phyloP scores from a whole-genome alignment of 2,113 vertebrate genomes.

The Rhabdornis inornatus region DNA sequence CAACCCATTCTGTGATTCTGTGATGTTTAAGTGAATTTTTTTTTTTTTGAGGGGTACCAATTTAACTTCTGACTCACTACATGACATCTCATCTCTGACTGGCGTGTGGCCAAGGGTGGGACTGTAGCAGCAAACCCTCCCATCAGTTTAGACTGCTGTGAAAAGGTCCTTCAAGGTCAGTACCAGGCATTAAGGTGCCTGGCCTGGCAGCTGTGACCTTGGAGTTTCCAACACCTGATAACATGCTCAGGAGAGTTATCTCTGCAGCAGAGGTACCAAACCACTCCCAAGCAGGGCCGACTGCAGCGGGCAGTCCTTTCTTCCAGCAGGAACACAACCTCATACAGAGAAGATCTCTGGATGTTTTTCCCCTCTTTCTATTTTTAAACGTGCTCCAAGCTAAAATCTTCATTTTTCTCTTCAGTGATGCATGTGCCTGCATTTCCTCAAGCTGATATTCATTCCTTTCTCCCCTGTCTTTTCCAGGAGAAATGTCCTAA shows the following conservation, averaged over 20 bases:
- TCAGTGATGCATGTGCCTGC: not conserved
- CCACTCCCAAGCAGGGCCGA: not conserved
- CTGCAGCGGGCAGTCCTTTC: not conserved
- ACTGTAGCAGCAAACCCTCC: not conserved
- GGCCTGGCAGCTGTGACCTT: not conserved
- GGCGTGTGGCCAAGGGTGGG: not conserved
- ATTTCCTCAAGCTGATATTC: not conserved
- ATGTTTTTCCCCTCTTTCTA: not conserved
- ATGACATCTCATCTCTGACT: not conserved
- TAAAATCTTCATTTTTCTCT: not conserved
- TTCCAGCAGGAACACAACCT: not conserved
- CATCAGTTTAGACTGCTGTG: not conserved
- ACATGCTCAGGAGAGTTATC: not conserved
- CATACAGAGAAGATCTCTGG: not conserved
- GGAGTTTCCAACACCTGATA: not conserved
- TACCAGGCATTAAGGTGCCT: not conserved
- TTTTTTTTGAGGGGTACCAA: not conserved
- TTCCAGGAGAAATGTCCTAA: conserved; percentile 1
- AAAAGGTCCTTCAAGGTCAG: not conserved
- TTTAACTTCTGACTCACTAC: not conserved
- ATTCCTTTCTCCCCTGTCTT: not conserved
- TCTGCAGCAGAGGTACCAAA: not conserved
- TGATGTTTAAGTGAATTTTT: not conserved
- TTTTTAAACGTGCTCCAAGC: not conserved
- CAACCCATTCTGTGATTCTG: not conserved